These are phyloP conservation scores for Dromas ardeola DNA, from an alignment of 2,113 vertebrate species.

Conservation along the genomic window DNA sequence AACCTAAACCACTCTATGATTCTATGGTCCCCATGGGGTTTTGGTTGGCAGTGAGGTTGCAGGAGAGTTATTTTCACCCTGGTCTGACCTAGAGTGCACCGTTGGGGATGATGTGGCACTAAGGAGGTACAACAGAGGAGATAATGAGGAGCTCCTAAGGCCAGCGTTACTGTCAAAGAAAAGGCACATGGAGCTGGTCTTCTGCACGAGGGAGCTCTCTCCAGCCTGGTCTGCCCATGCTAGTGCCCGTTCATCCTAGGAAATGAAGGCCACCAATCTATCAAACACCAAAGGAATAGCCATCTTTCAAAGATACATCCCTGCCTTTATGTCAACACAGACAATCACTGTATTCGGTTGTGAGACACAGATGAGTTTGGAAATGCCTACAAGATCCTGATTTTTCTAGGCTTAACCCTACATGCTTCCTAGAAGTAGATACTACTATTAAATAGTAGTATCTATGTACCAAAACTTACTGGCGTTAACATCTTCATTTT, in stretches of 20 bases:
- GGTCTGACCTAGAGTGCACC: background rate
- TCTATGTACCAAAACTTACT: background rate
- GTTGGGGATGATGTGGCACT: background rate
- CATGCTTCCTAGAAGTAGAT: background rate
- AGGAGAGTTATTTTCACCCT: background rate
- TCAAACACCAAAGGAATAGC: background rate
- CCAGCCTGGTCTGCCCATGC: background rate
- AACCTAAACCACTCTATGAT: too few species aligned
- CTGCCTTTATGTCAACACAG: background rate
- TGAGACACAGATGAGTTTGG: background rate
- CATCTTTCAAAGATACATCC: background rate
- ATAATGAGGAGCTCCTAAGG: background rate
- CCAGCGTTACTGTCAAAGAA: background rate
- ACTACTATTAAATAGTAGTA: background rate
- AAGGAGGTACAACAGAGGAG: background rate
- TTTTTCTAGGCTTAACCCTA: background rate
- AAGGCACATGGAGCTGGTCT: background rate
- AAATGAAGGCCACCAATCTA: background rate
- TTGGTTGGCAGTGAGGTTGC: background rate
- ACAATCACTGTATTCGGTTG: background rate
- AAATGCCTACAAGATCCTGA: background rate
- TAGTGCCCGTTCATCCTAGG: accelerated
- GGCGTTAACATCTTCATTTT: background rate
- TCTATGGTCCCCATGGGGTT: background rate
- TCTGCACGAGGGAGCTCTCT: background rate